These are phyloP conservation scores for Apteryx owenii DNA, from an alignment of 2,113 vertebrate genomes.

Conservation along the genomic window DNA sequence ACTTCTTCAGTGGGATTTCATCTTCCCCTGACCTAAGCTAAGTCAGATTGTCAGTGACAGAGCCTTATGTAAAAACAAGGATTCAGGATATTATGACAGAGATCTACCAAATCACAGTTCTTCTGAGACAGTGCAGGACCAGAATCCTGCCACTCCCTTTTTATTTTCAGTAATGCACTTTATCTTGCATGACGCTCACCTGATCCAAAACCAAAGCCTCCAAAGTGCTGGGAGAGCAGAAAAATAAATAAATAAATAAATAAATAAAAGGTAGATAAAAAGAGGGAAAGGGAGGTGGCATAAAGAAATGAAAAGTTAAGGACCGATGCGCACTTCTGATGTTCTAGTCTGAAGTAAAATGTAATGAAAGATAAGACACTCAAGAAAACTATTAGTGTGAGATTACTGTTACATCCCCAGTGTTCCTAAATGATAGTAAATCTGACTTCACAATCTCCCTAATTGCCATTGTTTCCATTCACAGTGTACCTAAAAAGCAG, in stretches of 20 bases:
- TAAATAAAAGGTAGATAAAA: neutral
- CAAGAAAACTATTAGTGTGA: neutral
- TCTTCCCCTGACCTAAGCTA: neutral
- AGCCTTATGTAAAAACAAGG: neutral
- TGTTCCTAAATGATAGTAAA: neutral
- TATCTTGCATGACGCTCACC: fast-evolving
- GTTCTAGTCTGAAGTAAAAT: neutral
- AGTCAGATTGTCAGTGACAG: neutral
- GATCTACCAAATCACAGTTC: neutral
- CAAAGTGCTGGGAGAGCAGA: neutral
- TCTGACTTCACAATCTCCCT: neutral
- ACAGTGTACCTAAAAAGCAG: neutral
- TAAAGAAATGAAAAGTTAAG: neutral
- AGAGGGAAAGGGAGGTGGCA: neutral
- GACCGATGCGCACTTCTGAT: neutral
- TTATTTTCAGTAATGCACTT: neutral
- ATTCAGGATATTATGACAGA: neutral
- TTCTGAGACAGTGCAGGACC: neutral
- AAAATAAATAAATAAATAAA: neutral
- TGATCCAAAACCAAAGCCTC: neutral
- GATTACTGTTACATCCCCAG: neutral
- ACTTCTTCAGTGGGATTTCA: neutral
- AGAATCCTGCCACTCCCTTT: neutral
- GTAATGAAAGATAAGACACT: neutral
- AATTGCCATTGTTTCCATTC: neutral